A percentile compares a stretch with the other conserved stretches of the same genome.
Evolutionary conservation across 2,888 invertebrate genomes (phyloP).

Genomic region (Nephrocerus scutellatus): DNA sequence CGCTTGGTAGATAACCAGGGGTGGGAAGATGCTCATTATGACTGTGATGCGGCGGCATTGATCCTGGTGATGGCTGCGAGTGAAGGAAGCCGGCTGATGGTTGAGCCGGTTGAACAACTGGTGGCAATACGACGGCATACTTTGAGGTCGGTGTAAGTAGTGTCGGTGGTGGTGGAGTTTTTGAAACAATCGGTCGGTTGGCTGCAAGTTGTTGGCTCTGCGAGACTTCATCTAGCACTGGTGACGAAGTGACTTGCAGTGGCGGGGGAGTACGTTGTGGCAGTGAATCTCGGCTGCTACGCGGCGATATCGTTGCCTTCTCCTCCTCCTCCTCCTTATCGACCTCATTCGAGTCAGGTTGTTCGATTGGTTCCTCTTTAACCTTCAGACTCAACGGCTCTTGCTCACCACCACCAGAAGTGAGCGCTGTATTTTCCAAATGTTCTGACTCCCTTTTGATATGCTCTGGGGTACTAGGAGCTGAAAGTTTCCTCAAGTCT

Average conservation of each 20-base stretch:
- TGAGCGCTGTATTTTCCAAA: neutral
- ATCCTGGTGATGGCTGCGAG: conserved; percentile 48
- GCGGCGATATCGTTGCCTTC: conserved; percentile 12
- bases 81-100: conserved; percentile 39
- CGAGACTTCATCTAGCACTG: too few species aligned
- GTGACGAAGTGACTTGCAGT: neutral
- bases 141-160: conserved; percentile 33
- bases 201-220: too few species aligned
- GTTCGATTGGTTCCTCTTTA: conserved; percentile 37
- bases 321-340: conserved; percentile 15
- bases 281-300: neutral
- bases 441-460: too few species aligned
- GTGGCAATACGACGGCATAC: conserved; percentile 44
- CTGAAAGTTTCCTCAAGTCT: conserved; percentile 41
- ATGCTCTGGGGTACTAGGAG: conserved; percentile 33
- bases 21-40: conserved; percentile 41
- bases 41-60: conserved; percentile 49
- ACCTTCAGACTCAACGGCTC: conserved; percentile 43
- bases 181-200: conserved; percentile 15
- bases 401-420: too few species aligned
- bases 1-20: conserved; percentile 40
- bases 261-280: conserved; percentile 5
- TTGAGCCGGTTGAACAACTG: conserved; percentile 43
- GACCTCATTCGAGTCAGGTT: conserved; percentile 24
- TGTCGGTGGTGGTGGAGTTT: conserved; percentile 26